These are phyloP conservation scores for Pandemis cinnamomeana DNA, from an alignment of 2,888 invertebrate genomes.

Conservation along the genomic window DNA sequence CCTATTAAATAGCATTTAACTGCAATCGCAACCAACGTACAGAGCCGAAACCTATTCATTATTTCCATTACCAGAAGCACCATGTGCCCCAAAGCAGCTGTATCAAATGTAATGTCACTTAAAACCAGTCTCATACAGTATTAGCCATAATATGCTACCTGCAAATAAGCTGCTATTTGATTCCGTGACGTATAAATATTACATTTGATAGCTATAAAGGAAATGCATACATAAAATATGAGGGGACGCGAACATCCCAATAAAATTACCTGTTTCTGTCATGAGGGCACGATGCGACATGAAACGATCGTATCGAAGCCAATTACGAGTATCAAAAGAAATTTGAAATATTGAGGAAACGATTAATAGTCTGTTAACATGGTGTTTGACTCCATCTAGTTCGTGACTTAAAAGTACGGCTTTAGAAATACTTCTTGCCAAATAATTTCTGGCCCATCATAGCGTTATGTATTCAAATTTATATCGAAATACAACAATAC, in stretches of 20 bases:
- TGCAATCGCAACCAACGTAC: neutral
- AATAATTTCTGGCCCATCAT: too few species aligned
- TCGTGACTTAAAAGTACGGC: too few species aligned
- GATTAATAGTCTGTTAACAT: neutral
- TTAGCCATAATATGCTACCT: neutral
- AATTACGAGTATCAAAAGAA: neutral
- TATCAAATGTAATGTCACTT: slow-evolving; percentile 8
- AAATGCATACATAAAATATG: slow-evolving; percentile 35
- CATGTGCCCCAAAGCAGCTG: slow-evolving; percentile 19
- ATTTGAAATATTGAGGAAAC: neutral
- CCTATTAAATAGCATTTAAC: slow-evolving; percentile 13
- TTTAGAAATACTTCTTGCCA: too few species aligned
- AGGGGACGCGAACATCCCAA: slow-evolving; percentile 14
- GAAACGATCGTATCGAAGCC: neutral
- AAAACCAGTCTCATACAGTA: neutral
- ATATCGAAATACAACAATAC: too few species aligned
- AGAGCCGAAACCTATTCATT: slow-evolving; percentile 24
- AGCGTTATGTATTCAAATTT: too few species aligned
- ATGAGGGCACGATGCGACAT: slow-evolving; percentile 2
- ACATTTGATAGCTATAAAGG: slow-evolving; percentile 25
- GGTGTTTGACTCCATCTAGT: too few species aligned
- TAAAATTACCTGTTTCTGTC: slow-evolving; percentile 28
- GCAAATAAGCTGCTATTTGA: neutral
- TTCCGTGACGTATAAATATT: slow-evolving; percentile 17
- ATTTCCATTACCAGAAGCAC: slow-evolving; percentile 32